Base-by-base conservation (phyloP, 2,113 vertebrate species). In the Corythornis vintsioides region DNA sequence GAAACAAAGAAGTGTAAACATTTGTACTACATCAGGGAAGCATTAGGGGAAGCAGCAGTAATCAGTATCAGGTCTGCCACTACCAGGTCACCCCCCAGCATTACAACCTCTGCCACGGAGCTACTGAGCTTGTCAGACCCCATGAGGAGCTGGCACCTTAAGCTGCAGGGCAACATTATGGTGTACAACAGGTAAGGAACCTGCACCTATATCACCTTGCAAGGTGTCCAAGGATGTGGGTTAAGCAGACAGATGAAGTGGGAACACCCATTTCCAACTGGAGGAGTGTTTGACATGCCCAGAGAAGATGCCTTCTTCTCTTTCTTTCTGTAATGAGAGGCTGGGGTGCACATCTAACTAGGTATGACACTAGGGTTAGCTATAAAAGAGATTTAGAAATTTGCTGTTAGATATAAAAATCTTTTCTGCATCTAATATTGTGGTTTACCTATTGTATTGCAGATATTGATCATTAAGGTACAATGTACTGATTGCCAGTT, bases 81-180 rank as follows among this genome's bases (percentile, higher is more conserved):
- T 20, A 9, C 56, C n/a, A 45, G 33, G 7, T 14, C 11, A 65
- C 17, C 7, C 20, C 40, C 11, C 69, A 84, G 53, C 48, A 48
- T 9, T 0, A 5, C 33, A 52, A n/a, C 45, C 55, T 24, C 15
- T 31, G 48, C 53, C 42, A 25, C 16, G 52, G 47, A 69, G 53
- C 33, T 59, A 17, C 55, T 33, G 40, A 70, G 70, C 66, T 10
- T 17, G 28, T 13, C 89, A 70, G 21, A 38, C 8, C 35, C 43
- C 1, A 0, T 2, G 15, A 50, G 50, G 0, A 73, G 31, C 55
- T 7, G 1, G 31, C 45, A 10, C 18, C 35, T n/a, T 18, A 21
- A 56, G 45, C 25, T 6, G 3, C 1, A 1, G 24, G 21, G 5
- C 0, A 1, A 3, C 14, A 19, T 9, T 19, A 56, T 38, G 50